These are phyloP conservation scores for Maniola jurtina DNA, from an alignment of 1,140 invertebrate species.

Conservation along the genomic window DNA sequence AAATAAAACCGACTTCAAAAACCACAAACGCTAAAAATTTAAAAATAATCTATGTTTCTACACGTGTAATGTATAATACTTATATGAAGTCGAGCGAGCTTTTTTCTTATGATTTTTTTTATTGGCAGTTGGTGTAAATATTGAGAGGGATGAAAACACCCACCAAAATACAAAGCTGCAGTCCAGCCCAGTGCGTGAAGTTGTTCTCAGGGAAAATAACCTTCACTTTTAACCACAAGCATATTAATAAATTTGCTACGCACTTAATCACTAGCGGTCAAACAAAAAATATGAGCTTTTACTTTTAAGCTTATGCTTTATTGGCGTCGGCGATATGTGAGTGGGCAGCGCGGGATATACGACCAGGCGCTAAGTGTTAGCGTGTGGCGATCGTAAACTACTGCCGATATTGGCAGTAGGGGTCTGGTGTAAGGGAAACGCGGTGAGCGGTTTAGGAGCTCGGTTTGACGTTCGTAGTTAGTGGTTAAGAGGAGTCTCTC, in stretches of 20 bases:
- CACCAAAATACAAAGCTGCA: too few species aligned
- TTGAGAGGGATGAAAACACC: too few species aligned
- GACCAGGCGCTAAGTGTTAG: conserved; percentile 7
- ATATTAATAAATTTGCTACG: conserved; percentile 5
- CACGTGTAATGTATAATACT: too few species aligned
- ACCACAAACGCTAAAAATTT: too few species aligned
- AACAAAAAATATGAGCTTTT: conserved; percentile 13
- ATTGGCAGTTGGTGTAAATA: too few species aligned
- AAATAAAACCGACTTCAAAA: too few species aligned
- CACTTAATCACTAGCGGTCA: conserved; percentile 6
- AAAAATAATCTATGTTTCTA: too few species aligned
- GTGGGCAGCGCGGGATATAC: conserved; percentile 6
- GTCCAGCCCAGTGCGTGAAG: not conserved
- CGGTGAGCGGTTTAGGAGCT: not conserved
- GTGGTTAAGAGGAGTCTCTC: too few species aligned
- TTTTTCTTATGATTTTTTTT: too few species aligned
- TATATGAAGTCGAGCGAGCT: too few species aligned
- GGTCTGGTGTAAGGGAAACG: not conserved
- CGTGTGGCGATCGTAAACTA: conserved; percentile 14
- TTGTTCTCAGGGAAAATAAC: too few species aligned
- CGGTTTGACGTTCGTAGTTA: too few species aligned
- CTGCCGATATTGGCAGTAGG: conserved; percentile 2
- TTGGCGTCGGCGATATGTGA: conserved; percentile 14
- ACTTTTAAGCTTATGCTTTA: conserved; percentile 14
- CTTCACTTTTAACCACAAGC: not conserved